Conservation (phyloP, 1,140 invertebrate species). For the Lepidurus apus region DNA sequence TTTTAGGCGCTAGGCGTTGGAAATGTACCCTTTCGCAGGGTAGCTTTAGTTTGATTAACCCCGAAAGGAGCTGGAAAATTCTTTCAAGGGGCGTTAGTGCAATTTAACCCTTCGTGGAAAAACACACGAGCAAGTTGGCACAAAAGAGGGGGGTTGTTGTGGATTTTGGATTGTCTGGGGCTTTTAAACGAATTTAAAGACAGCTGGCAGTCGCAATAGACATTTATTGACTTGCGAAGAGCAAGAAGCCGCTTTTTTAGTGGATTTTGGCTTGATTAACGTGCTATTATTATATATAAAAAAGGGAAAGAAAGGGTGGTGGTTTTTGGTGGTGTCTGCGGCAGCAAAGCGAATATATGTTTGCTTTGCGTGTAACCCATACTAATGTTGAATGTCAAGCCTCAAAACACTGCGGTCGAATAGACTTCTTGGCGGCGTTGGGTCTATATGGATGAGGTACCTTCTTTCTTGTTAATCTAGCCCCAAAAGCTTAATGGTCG, state of each 20-base stretch:
- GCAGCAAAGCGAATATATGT: too few relatives aligned
- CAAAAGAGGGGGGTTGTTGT: background rate
- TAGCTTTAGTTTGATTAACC: background rate
- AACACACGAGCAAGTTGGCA: background rate
- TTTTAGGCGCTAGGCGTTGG: background rate
- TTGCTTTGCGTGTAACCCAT: too few relatives aligned
- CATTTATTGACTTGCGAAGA: slow-evolving; percentile 8
- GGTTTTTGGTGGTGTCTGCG: too few relatives aligned
- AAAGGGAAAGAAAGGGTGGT: background rate
- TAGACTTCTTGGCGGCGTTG: background rate
- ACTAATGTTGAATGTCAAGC: background rate
- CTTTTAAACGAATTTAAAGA: background rate
- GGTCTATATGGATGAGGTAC: too few relatives aligned
- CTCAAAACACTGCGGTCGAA: background rate
- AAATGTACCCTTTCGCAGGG: background rate
- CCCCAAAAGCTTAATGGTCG: background rate
- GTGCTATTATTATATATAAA: background rate
- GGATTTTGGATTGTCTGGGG: background rate
- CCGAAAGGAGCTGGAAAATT: slow-evolving; percentile 14
- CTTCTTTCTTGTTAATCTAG: too few relatives aligned
- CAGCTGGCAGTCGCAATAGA: background rate
- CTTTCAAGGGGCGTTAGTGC: background rate
- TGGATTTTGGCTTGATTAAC: slow-evolving; percentile 14
- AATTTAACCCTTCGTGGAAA: background rate
- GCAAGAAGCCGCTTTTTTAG: slow-evolving; percentile 10